These are phyloP conservation scores for Amiota communis DNA, from an alignment of 2,888 invertebrate species.

Conservation along the genomic window DNA sequence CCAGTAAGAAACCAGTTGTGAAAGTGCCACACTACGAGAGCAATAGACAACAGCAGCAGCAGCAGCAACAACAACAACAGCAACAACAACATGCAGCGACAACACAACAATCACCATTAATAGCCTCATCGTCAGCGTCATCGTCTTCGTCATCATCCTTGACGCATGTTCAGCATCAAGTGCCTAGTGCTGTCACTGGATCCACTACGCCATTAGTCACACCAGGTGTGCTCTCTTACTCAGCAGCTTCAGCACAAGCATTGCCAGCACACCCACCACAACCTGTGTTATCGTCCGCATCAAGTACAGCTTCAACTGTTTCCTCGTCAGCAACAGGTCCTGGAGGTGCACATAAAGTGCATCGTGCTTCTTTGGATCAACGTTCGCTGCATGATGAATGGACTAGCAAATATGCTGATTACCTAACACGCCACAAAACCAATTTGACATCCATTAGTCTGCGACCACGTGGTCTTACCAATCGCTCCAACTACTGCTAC, in stretches of 20 bases:
- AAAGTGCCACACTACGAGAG: constrained; percentile 77
- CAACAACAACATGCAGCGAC: constrained; percentile 27
- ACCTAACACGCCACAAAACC: constrained; percentile 82
- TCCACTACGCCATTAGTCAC: constrained; percentile 61
- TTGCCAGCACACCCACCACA: constrained; percentile 47
- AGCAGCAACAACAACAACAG: constrained; percentile 32
- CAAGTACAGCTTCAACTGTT: constrained; percentile 35
- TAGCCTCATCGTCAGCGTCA: constrained; percentile 25
- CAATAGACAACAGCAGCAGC: constrained; percentile 52
- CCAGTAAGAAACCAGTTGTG: constrained; percentile 76
- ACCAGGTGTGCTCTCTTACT: constrained; percentile 71
- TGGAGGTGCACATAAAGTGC: background rate
- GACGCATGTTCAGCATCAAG: constrained; percentile 29
- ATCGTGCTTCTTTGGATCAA: background rate
- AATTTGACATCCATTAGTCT: constrained; percentile 87
- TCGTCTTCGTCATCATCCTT: constrained; percentile 13
- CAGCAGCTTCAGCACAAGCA: constrained; percentile 73
- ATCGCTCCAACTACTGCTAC: constrained; percentile 96
- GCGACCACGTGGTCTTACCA: constrained; percentile 91
- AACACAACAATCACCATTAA: constrained; percentile 35
- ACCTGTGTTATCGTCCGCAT: constrained; percentile 14
- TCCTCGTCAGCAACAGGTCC: constrained; percentile 16
- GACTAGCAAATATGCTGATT: constrained; percentile 78
- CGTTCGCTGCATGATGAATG: constrained; percentile 64
- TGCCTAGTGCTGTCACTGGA: constrained; percentile 45